These are phyloP conservation scores for Lasioglossum zephyrum DNA, from an alignment of 2,888 invertebrate genomes.

Conservation along the genomic window DNA sequence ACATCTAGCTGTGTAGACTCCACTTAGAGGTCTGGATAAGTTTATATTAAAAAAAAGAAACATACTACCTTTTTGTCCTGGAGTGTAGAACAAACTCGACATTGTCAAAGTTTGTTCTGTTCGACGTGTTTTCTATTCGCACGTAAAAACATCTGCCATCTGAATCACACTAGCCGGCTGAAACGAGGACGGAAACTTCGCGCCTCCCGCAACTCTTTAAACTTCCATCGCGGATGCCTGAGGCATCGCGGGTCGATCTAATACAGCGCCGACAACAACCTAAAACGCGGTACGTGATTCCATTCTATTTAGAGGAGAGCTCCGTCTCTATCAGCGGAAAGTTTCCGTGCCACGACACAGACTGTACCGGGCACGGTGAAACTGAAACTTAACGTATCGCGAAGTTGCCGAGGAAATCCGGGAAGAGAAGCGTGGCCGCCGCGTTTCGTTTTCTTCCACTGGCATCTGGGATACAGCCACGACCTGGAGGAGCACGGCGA, in stretches of 20 bases:
- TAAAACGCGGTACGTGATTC: slow-evolving; percentile 46
- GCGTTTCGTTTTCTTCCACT: slow-evolving; percentile 27
- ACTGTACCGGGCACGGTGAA: slow-evolving; percentile 32
- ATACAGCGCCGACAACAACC: slow-evolving; percentile 15
- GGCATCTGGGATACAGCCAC: slow-evolving; percentile 38
- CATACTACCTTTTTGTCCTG: no score
- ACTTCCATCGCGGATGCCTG: background rate
- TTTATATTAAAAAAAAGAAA: no score
- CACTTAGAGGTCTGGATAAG: no score
- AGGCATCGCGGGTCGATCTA: background rate
- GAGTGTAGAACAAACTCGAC: background rate
- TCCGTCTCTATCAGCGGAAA: slow-evolving; percentile 33
- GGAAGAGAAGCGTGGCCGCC: slow-evolving; percentile 19
- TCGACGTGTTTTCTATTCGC: background rate
- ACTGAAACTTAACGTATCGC: slow-evolving; percentile 61
- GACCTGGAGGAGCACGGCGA: slow-evolving; percentile 6
- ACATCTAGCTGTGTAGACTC: no score
- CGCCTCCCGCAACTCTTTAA: background rate
- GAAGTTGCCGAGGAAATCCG: slow-evolving; percentile 54
- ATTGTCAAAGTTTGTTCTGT: background rate
- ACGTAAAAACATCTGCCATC: background rate
- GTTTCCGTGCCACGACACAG: slow-evolving; percentile 30
- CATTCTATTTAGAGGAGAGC: slow-evolving; percentile 39
- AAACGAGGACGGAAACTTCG: background rate
- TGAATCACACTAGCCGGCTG: background rate